These are phyloP conservation scores for Sandelia bainsii DNA, from an alignment of 2,797 vertebrate species.

Conservation along the genomic window DNA sequence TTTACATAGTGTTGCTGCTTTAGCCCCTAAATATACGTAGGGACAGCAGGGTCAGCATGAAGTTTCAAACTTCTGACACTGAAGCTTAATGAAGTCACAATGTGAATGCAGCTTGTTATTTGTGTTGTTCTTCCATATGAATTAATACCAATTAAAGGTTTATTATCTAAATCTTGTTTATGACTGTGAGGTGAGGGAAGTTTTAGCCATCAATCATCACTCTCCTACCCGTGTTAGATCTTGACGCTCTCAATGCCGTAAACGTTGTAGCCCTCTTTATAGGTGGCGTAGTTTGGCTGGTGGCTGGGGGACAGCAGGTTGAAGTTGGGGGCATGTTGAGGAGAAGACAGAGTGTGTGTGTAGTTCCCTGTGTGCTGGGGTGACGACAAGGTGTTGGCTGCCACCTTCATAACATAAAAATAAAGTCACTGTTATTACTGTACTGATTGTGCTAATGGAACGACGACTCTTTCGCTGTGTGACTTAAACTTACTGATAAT, in stretches of 20 bases:
- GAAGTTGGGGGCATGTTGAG: slow-evolving; percentile 77
- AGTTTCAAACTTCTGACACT: slow-evolving; percentile 21
- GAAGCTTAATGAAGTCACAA: too few relatives aligned
- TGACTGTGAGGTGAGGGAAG: slow-evolving; percentile 63
- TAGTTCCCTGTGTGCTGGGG: slow-evolving; percentile 80
- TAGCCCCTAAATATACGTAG: not conserved
- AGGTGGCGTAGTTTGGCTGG: slow-evolving; percentile 95
- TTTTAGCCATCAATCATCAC: slow-evolving; percentile 84
- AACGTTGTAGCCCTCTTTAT: slow-evolving; percentile 99
- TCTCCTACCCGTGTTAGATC: slow-evolving; percentile 98
- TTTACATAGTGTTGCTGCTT: not conserved
- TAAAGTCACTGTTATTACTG: slow-evolving; percentile 66
- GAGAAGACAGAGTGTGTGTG: slow-evolving; percentile 79
- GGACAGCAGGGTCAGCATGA: too few relatives aligned
- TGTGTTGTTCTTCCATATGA: not conserved
- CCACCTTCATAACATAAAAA: slow-evolving; percentile 85
- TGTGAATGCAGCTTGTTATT: slow-evolving; percentile 37
- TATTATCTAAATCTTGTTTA: slow-evolving; percentile 39
- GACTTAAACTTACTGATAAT: not conserved
- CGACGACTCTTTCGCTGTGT: not conserved
- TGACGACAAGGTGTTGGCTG: slow-evolving; percentile 92
- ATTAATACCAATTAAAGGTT: not conserved
- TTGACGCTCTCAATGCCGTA: slow-evolving; percentile 99
- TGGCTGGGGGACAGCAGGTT: slow-evolving; percentile 79
- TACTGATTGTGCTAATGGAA: not conserved